Evolutionary conservation across 1,140 invertebrate genomes (phyloP).

Genomic region (Pseudomyrmex concolor): DNA sequence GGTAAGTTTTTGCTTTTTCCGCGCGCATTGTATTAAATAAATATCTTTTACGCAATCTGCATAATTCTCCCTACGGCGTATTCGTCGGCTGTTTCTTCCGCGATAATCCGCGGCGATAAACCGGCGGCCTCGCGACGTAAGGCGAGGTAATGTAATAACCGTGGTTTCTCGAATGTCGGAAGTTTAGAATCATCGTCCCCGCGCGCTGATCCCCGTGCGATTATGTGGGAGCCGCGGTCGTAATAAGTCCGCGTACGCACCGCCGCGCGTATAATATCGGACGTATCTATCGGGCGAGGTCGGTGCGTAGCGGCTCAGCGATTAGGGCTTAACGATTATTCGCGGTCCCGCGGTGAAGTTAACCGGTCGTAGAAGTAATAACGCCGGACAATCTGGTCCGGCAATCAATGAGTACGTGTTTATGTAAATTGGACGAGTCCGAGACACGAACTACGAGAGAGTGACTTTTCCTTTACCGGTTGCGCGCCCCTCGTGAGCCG

Average conservation of each 20-base stretch:
- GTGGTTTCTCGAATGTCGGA: conserved; percentile 48
- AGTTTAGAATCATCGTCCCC: conserved; percentile 36
- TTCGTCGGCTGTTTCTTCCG: conserved; percentile 15
- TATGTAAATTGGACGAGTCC: conserved; percentile 83
- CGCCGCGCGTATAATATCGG: conserved; percentile 34
- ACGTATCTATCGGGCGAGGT: conserved; percentile 45
- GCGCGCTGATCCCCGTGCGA: conserved; percentile 10
- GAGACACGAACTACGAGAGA: conserved; percentile 76
- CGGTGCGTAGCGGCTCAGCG: conserved; percentile 63
- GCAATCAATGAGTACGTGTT: conserved; percentile 84
- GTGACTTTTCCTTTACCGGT: conserved; percentile 72
- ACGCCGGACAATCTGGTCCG: conserved; percentile 79
- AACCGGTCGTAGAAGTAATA: conserved; percentile 81
- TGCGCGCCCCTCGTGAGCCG: conserved; percentile 61
- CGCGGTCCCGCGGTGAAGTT: conserved; percentile 71
- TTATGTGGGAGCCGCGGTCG: conserved; percentile 26
- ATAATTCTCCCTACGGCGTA: conserved; percentile 1
- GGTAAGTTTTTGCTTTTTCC: conserved; percentile 75
- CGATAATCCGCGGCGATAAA: conserved; percentile 34
- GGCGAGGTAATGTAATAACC: conserved; percentile 41
- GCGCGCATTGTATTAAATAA: neutral
- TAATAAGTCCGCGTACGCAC: conserved; percentile 17
- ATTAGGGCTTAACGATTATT: conserved; percentile 73
- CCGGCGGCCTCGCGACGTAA: neutral
- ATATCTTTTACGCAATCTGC: conserved; percentile 21